A percentile compares a stretch with the other conserved stretches of the same genome.
Conservation (phyloP, 2,797 vertebrate genomes). For the Sphenopsis melanotis region DNA sequence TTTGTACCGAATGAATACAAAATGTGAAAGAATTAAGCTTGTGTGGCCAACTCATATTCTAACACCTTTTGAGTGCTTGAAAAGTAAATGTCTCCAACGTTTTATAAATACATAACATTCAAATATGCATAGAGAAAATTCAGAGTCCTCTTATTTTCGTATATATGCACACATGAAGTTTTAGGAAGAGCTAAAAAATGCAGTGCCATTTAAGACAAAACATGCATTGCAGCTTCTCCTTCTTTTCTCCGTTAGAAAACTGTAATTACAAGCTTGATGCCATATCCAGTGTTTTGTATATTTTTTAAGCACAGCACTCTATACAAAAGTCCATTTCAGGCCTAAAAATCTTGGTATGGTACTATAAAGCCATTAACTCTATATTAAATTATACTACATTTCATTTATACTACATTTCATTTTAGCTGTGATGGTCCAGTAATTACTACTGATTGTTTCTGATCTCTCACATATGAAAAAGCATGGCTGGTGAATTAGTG, state of each 20-base stretch:
- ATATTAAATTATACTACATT: conserved; percentile 38
- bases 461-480: conserved; percentile 46
- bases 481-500: conserved; percentile 2
- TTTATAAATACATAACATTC: not conserved
- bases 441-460: conserved; percentile 51
- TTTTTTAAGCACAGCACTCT: conserved; percentile 8
- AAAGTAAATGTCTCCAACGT: not conserved
- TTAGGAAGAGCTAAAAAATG: not conserved
- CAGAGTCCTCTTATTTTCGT: not conserved
- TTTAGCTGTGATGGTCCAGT: not conserved
- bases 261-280: conserved; percentile 33
- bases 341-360: not conserved
- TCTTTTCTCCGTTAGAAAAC: not conserved
- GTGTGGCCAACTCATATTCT: not conserved
- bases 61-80: not conserved
- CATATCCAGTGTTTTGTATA: not conserved
- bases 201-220: not conserved
- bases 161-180: not conserved
- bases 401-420: conserved; percentile 32
- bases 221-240: not conserved
- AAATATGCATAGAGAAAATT: not conserved
- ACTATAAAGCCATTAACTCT: conserved; percentile 26
- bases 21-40: not conserved
- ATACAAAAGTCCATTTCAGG: conserved; percentile 34
- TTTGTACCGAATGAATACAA: not conserved